Evolutionary conservation across 2,888 invertebrate species (phyloP), one percentile per base, ranked within the genome.

Genomic region (Hedya salicella): DNA sequence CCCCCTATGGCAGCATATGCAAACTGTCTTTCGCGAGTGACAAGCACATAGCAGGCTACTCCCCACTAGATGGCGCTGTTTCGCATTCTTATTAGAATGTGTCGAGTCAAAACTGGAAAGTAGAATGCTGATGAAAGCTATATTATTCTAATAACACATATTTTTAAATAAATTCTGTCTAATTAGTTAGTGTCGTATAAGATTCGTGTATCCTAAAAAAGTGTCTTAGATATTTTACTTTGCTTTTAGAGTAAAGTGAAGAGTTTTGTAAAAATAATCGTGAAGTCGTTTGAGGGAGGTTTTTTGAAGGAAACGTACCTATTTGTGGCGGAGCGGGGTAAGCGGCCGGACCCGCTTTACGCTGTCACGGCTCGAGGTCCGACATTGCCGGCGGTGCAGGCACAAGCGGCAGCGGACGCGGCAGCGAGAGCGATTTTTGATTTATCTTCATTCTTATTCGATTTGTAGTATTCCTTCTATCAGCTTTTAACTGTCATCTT

Each of bases 341-440:
- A 52, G 52, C 57, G 73, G 75, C 86, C 74, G 90, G 89, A 89
- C 90, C 89, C 90, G 86, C 85, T 88, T 89, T 88, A 89, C 75
- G 75, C 83, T 90, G 90, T 86, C 90, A 89, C 81, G 78, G 77
- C 78, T 73, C 68, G 73, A 78, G 79, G 78, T 73, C 73, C 73
- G 67, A 53, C 64, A 46, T 53, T 49, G 66, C 42, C 48, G 4
- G 6, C 2, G 71, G 57, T 9, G 0, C 48, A 53, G 69, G 1
- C 16, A 85, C 57, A 68, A 14, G 59, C 40, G 59, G 46, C 52
- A 32, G 65, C 59, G 65, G 39, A 3, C 74, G 80, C 74, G 68
- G 30, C 0, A 74, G 81, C 81, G 81, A 39, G 0, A 60, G 73
- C 72, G 72, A 53, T 65, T 71, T 65, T n/a, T 3, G 4, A 8